Evolutionary conservation across 2,797 vertebrate genomes (phyloP), one percentile per base, ranked within the genome.

Genomic region (Xenops minutus): DNA sequence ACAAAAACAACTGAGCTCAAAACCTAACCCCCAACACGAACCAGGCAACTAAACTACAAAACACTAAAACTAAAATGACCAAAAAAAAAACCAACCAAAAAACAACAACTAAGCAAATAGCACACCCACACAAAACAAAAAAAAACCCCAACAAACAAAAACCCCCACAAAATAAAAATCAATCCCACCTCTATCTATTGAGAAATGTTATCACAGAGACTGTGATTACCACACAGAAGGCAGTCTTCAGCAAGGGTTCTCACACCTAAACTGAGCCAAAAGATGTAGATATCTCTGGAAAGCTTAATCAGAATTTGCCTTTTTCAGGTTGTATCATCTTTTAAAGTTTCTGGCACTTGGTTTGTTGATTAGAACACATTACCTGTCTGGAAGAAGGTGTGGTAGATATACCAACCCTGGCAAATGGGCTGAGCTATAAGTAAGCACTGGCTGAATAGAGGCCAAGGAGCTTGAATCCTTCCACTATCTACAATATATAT

Each of bases 11-110:
- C 19, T 20, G 37, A 66, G 30, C 43, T 17, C 20, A 39, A 71
- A 69, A 12, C 30, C 36, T 39, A 61, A 39, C 26, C 8, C 3
- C 5, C 34, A 36, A 54, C 14, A 39, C 34, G 37, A 59, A 36
- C 3, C 17, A 27, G 52, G 0, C 17, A 15, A 61, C 2, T 8
- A 19, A 36, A 27, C 2, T 10, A 24, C 9, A 39, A 52, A 52
- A 10, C 11, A 0, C 5, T 68, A n/a, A 69, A 51, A 0, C 5
- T 68, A n/a, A 69, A 51, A 18, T 12, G 73, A 76, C 12, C 39
- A 39, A 39, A 39, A 39, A 39, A 39, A 39, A 39, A 16, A n/a
- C n/a, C n/a, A n/a, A n/a, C n/a, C 23, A 7, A 49, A 51, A 29
- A 51, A 23, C 62, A 39, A 17, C 9, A 32, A 49, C 12, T 58